These are phyloP conservation scores for Yponomeuta evonymella DNA, from an alignment of 2,888 invertebrate genomes.

Conservation along the genomic window DNA sequence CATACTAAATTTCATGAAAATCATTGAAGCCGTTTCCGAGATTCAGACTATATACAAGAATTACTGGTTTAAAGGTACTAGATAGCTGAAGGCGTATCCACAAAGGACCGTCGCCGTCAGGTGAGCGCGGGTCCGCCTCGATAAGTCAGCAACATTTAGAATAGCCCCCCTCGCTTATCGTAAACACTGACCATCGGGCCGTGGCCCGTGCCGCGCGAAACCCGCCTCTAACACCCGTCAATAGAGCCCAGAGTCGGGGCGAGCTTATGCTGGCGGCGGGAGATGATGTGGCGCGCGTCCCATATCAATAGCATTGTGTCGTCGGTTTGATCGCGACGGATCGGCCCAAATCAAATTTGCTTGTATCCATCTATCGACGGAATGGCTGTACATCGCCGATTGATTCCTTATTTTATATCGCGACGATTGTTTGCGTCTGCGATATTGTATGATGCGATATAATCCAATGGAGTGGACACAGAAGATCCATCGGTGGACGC, in stretches of 20 bases:
- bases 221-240: neutral
- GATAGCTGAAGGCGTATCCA: conserved; percentile 35
- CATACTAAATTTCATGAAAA: no score
- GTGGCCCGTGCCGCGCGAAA: neutral
- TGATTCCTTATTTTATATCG: neutral
- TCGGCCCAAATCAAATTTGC: conserved; percentile 2
- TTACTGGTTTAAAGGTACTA: no score
- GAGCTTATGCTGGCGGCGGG: neutral
- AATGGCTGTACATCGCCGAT: conserved; percentile 1
- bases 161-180: conserved; percentile 63
- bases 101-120: conserved; percentile 49
- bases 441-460: neutral
- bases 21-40: no score
- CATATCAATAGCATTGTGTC: conserved; percentile 11
- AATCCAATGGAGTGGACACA: neutral
- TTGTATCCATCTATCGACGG: neutral
- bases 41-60: no score
- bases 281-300: conserved; percentile 9
- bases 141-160: conserved; percentile 69
- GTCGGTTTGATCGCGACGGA: conserved; percentile 2
- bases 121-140: conserved; percentile 62
- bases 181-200: conserved; percentile 23
- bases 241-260: neutral
- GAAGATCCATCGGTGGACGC: neutral
- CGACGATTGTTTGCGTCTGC: neutral